These are phyloP conservation scores for Ormia ochracea DNA, from an alignment of 2,888 invertebrate species.

Conservation along the genomic window DNA sequence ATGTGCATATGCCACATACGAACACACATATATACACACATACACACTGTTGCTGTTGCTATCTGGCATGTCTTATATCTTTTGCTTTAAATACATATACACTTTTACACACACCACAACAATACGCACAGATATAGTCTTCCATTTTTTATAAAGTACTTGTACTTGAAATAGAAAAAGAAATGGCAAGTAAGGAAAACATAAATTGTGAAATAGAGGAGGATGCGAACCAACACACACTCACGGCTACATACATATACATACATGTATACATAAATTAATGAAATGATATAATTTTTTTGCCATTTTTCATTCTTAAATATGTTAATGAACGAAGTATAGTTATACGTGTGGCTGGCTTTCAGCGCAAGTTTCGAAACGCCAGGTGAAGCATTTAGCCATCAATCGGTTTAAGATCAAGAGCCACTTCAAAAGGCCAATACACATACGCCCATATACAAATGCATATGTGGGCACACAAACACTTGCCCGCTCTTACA, in stretches of 20 bases:
- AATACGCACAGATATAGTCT: too few relatives aligned
- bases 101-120: too few relatives aligned
- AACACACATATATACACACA: too few relatives aligned
- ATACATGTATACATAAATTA: too few relatives aligned
- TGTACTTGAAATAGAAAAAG: slow-evolving; percentile 20
- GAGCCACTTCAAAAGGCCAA: background rate
- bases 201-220: background rate
- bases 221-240: background rate
- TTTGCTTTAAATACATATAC: too few relatives aligned
- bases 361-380: background rate
- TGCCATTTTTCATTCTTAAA: background rate
- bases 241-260: too few relatives aligned
- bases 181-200: background rate
- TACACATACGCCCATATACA: background rate
- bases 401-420: slow-evolving; percentile 14
- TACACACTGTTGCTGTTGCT: too few relatives aligned
- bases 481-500: background rate
- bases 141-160: background rate
- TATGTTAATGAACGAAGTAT: slow-evolving; percentile 9
- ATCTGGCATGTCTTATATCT: too few relatives aligned
- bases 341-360: background rate
- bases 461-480: background rate
- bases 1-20: slow-evolving; percentile 44
- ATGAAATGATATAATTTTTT: background rate
- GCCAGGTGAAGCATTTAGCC: background rate